These are phyloP conservation scores for Phalacrocorax aristotelis DNA, from an alignment of 2,113 vertebrate species.

Conservation along the genomic window DNA sequence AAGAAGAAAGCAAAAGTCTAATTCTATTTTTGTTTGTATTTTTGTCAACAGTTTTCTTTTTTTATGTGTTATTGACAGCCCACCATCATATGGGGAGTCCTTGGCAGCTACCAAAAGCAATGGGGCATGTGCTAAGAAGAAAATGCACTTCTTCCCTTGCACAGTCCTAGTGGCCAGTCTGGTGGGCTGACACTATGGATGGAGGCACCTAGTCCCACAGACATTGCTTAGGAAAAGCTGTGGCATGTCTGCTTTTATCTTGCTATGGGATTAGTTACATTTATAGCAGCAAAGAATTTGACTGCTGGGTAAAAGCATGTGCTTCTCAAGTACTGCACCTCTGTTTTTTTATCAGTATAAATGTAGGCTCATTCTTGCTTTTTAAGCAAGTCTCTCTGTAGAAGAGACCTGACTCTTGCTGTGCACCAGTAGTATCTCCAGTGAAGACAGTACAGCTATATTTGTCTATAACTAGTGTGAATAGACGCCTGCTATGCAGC, in stretches of 20 bases:
- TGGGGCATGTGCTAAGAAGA: not conserved
- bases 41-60: not conserved
- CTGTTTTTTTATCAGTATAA: not conserved
- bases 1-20: not conserved
- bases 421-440: not conserved
- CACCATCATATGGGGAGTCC: not conserved
- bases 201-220: not conserved
- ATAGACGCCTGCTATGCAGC: rapidly evolving
- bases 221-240: not conserved
- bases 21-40: not conserved
- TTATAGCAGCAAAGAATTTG: not conserved
- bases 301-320: not conserved
- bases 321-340: not conserved
- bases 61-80: not conserved
- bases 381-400: not conserved
- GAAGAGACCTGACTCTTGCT: not conserved
- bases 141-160: not conserved
- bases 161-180: not conserved
- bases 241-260: not conserved
- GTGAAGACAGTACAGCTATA: not conserved
- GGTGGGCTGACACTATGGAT: not conserved
- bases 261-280: not conserved
- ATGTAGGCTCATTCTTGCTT: not conserved
- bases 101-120: not conserved
- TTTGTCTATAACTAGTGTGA: not conserved